These are phyloP conservation scores for Pollimyrus isidori DNA, from an alignment of 2,113 vertebrate genomes.

Conservation along the genomic window DNA sequence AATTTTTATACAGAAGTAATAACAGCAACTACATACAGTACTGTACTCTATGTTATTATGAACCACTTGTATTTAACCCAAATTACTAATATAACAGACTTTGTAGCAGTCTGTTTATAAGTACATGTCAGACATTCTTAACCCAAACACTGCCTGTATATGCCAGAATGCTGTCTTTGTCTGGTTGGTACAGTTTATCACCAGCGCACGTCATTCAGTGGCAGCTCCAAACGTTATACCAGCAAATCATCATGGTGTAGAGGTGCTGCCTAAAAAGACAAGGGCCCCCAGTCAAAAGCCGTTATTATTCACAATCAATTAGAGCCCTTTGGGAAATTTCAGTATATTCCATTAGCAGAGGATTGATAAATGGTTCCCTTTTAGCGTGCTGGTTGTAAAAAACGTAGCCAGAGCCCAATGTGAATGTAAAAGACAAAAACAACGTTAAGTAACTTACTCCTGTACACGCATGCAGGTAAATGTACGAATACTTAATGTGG, in stretches of 20 bases:
- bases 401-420: neutral
- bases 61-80: neutral
- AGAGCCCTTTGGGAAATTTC: neutral
- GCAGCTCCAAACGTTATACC: neutral
- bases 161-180: neutral
- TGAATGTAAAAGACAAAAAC: neutral
- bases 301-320: neutral
- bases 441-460: neutral
- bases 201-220: neutral
- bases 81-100: neutral
- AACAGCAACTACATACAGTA: neutral
- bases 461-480: neutral
- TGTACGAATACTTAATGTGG: neutral
- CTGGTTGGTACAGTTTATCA: neutral
- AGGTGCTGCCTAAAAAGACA: neutral
- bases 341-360: neutral
- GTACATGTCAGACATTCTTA: neutral
- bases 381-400: neutral
- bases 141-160: neutral
- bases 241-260: neutral
- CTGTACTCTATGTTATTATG: neutral
- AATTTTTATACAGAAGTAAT: neutral
- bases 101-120: neutral
- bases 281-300: neutral
- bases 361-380: neutral